Percentiles rank a stretch among this genome's conserved stretches.
phyloP scores from a whole-genome alignment of 2,797 vertebrate species.

The Ciconia nigra region DNA sequence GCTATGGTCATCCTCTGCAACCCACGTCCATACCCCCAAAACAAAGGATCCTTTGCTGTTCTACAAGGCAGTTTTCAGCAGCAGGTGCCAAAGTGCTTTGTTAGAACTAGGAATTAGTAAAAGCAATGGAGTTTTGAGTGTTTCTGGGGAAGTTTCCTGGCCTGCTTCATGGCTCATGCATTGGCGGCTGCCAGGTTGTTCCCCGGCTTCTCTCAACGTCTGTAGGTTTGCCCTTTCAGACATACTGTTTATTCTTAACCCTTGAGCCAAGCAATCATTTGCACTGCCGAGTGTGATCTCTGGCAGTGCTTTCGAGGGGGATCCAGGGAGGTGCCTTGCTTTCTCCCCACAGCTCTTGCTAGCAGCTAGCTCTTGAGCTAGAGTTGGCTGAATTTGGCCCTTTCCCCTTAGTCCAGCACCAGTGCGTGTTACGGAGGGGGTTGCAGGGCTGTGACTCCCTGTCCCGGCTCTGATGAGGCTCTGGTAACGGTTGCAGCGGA shows the following conservation, averaged over 20 bases:
- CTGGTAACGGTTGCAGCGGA: fast-evolving
- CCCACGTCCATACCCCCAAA: fast-evolving
- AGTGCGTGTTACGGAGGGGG: fast-evolving
- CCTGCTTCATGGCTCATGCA: fast-evolving
- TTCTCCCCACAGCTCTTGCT: neutral
- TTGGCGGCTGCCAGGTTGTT: neutral
- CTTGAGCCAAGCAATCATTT: neutral
- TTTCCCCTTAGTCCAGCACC: neutral
- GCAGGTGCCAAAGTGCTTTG: neutral
- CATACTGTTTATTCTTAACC: neutral
- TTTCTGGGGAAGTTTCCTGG: neutral
- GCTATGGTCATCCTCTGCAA: neutral
- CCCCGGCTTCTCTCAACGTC: neutral
- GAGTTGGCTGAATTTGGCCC: fast-evolving
- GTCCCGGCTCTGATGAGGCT: fast-evolving
- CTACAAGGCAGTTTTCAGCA: neutral
- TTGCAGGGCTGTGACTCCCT: neutral
- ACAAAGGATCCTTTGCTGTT: neutral
- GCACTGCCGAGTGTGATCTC: fast-evolving
- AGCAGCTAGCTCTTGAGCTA: neutral
- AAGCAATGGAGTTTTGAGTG: neutral
- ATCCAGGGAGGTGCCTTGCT: fast-evolving
- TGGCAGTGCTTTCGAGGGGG: neutral
- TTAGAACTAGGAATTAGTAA: neutral
- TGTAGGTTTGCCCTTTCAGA: neutral